Evolutionary conservation across 2,113 vertebrate species (phyloP).

Genomic region (Mormoops blainvillei): DNA sequence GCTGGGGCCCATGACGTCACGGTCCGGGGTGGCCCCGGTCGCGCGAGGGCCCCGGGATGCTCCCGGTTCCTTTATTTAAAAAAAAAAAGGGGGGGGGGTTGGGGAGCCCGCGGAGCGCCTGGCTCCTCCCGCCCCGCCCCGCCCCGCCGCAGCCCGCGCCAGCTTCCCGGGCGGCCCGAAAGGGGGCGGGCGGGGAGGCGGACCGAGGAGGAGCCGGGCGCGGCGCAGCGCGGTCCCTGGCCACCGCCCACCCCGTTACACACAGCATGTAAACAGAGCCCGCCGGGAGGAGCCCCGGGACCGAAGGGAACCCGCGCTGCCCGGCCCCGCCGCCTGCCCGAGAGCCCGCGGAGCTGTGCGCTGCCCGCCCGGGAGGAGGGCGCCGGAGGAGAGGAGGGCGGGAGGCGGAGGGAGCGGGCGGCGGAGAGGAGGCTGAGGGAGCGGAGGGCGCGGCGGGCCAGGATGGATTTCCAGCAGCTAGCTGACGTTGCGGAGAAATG

Average conservation of each 20-base stretch:
- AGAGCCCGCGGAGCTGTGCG: not conserved
- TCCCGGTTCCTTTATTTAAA: not conserved
- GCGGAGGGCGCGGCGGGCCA: conserved; percentile 39
- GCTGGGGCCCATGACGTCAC: conserved; percentile 47
- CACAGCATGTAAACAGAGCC: conserved; percentile 68
- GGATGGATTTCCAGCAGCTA: conserved; percentile 97
- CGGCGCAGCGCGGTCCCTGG: conserved; percentile 18
- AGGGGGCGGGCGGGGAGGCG: conserved; percentile 33
- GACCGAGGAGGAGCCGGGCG: conserved; percentile 50
- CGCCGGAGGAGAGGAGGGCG: not conserved
- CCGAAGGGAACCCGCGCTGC: not conserved
- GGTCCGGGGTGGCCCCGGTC: not conserved
- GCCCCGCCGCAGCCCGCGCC: not conserved
- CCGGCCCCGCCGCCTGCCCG: not conserved
- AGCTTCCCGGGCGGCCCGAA: not conserved
- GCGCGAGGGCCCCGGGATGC: not conserved
- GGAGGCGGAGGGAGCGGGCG: not conserved
- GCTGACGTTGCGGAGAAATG: conserved; percentile 95
- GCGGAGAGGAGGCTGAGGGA: not conserved
- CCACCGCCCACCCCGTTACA: conserved; percentile 12
- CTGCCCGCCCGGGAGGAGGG: not conserved
- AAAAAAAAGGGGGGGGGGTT: not conserved
- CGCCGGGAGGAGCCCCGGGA: conserved; percentile 32
- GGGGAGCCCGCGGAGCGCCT: not conserved
- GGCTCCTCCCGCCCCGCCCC: not conserved